A percentile compares a stretch with the other conserved stretches of the same genome.
Evolutionary conservation across 2,113 vertebrate genomes (phyloP).

Genomic region (Sula dactylatra): DNA sequence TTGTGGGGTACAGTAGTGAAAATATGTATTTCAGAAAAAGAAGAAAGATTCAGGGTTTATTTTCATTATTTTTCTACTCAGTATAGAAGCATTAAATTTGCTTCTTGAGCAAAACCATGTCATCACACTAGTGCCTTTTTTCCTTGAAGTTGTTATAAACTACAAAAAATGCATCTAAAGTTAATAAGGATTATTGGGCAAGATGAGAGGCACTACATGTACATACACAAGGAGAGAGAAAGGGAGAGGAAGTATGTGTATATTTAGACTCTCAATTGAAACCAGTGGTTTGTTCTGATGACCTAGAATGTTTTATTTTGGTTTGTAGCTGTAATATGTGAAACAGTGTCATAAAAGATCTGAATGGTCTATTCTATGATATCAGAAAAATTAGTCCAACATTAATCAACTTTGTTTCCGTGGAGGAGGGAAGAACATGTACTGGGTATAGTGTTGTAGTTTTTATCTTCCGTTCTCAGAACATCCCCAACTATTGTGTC

Average conservation of each 20-base stretch:
- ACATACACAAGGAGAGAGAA: neutral
- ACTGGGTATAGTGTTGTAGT: neutral
- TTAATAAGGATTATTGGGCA: neutral
- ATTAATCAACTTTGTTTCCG: neutral
- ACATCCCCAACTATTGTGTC: neutral
- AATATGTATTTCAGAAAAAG: neutral
- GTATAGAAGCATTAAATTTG: neutral
- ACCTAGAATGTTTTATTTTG: neutral
- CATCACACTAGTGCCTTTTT: neutral
- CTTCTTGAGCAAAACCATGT: neutral
- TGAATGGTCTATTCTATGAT: neutral
- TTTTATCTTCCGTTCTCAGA: neutral
- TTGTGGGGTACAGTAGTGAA: neutral
- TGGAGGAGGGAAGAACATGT: neutral
- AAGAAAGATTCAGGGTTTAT: neutral
- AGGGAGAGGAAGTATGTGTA: neutral
- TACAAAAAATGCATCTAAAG: neutral
- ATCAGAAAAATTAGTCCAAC: neutral
- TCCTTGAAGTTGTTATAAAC: neutral
- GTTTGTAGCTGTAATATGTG: neutral
- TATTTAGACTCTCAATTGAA: neutral
- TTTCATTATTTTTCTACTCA: neutral
- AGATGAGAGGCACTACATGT: neutral
- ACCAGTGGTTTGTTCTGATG: neutral
- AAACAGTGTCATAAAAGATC: neutral